Evolutionary conservation across 2,113 vertebrate species (phyloP), one percentile per base, ranked within the genome.

Genomic region (Naja naja): DNA sequence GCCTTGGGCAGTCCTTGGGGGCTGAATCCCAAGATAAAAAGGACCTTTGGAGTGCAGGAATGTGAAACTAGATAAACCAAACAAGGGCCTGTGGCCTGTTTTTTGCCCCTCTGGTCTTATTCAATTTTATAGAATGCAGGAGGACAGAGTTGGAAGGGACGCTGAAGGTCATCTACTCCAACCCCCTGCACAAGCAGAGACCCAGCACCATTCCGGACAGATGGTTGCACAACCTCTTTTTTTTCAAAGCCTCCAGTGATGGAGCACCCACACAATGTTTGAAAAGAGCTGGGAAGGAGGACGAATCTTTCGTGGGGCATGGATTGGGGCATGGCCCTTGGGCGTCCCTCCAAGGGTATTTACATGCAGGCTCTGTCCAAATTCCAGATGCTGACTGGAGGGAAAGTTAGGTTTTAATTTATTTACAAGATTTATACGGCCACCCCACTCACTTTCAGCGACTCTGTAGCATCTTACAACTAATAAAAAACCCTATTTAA

Each of bases 11-110:
- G n/a, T 5, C 69, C n/a, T 81, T 9, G 69, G 16, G 69, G 69
- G 34, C 34, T 81, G n/a, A 9, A 22, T 39, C 39, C 34, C 74
- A 81, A 81, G 34, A 81, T 81, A 39, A 81, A 81, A 34, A 39
- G 74, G 16, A 81, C 16, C 20, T 74, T 34, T 18, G 39, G 2
- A 74, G n/a, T 20, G 18, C 69, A 34, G n/a, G n/a, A 8, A 74
- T 9, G 34, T 39, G 6, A 39, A 81, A 81, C 6, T 39, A 39
- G 74, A 20, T 43, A 39, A 81, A 9, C 7, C 69, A 39, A 22
- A 22, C 1, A 9, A 81, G 14, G 69, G 0, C 34, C 0, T 7
- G 16, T 0, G 0, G 14, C 18, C 30, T 12, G 54, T 10, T 74
- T 69, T 34, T 74, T 14, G 1, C 64, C 5, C 64, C 5, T n/a